Evolutionary conservation across 2,113 vertebrate genomes (phyloP).

Genomic region (Ceyx margarethae): DNA sequence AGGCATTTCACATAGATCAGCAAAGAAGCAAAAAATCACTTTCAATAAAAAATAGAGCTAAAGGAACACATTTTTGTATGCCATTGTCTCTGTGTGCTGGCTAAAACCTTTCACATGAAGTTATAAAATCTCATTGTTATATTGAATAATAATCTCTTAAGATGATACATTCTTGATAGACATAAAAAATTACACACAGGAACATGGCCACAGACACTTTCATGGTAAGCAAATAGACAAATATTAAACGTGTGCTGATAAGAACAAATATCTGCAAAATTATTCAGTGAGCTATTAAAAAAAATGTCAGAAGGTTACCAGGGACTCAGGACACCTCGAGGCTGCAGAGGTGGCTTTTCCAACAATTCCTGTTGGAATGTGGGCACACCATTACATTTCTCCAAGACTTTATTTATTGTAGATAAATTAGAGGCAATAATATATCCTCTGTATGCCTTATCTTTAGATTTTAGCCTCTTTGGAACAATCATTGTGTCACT

Average conservation of each 20-base stretch:
- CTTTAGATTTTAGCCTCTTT: not conserved
- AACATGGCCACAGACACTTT: not conserved
- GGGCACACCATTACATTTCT: not conserved
- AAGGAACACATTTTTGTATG: not conserved
- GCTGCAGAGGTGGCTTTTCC: not conserved
- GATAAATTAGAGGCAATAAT: not conserved
- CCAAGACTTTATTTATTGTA: not conserved
- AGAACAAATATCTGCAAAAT: not conserved
- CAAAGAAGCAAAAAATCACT: not conserved
- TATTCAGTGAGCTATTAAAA: not conserved
- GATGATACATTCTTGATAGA: not conserved
- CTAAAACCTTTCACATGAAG: not conserved
- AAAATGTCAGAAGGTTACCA: not conserved
- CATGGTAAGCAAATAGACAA: not conserved
- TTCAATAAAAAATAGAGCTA: not conserved
- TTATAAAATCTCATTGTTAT: not conserved
- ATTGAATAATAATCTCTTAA: not conserved
- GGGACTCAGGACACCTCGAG: not conserved
- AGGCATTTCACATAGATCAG: not conserved
- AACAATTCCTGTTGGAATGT: not conserved
- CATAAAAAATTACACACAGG: not conserved
- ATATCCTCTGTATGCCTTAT: not conserved
- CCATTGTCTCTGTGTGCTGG: not conserved
- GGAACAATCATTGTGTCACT: not conserved
- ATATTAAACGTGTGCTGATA: not conserved